Percentiles rank a stretch among this genome's conserved stretches.
Conservation (phyloP, 2,797 vertebrate species). For the Malacoctenus gilli region DNA sequence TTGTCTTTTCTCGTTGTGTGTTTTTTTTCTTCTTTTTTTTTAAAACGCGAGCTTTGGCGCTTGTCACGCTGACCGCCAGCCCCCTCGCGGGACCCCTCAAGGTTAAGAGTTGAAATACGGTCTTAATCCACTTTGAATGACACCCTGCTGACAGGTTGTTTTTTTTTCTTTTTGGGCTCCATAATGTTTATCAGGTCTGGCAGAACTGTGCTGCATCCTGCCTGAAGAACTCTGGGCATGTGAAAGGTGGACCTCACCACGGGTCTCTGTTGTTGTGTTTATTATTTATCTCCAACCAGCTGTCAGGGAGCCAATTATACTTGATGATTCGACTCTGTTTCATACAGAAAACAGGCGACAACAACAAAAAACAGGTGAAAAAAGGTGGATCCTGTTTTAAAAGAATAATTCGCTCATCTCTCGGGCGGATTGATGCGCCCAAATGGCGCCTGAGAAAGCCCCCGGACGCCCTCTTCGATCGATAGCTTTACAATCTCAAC, state of each 20-base stretch:
- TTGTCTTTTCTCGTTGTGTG: conserved; percentile 52
- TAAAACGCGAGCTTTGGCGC: conserved; percentile 66
- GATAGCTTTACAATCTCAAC: too few species aligned
- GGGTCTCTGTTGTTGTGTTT: neutral
- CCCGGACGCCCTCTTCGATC: too few species aligned
- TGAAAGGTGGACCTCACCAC: conserved; percentile 30
- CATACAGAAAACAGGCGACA: too few species aligned
- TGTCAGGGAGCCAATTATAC: too few species aligned
- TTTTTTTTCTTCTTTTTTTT: too few species aligned
- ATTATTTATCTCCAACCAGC: conserved; percentile 1
- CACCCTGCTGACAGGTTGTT: conserved; percentile 64
- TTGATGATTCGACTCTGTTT: too few species aligned
- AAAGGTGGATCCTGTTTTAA: too few species aligned
- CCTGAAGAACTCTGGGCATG: conserved; percentile 38
- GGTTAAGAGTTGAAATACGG: conserved; percentile 62
- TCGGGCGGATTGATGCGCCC: too few species aligned
- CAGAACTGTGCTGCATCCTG: conserved; percentile 56
- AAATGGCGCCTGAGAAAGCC: too few species aligned
- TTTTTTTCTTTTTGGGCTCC: too few species aligned
- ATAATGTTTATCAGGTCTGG: conserved; percentile 72
- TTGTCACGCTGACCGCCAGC: conserved; percentile 30
- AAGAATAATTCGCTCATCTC: too few species aligned
- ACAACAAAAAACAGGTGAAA: too few species aligned
- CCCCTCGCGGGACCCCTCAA: conserved; percentile 49
- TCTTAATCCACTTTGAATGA: conserved; percentile 76